Evolutionary conservation across 2,888 invertebrate species (phyloP).

Genomic region (Zelleria hepariella): DNA sequence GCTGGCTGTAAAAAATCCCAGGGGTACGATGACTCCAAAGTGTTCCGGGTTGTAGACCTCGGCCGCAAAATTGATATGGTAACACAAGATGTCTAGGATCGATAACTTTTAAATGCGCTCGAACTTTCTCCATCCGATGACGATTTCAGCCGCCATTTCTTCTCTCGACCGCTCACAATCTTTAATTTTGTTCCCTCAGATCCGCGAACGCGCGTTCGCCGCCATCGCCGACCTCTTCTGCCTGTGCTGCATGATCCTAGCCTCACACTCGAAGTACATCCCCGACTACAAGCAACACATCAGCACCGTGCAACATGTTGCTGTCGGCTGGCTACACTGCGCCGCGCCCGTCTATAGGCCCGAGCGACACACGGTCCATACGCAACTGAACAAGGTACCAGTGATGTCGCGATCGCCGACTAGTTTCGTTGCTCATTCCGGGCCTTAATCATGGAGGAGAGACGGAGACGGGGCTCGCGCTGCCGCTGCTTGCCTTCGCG

Average conservation of each 20-base stretch:
- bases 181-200: slow-evolving; percentile 26
- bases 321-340: slow-evolving; percentile 89
- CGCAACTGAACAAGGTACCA: slow-evolving; percentile 80
- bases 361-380: slow-evolving; percentile 79
- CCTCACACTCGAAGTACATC: slow-evolving; percentile 67
- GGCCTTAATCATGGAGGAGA: no score
- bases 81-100: no score
- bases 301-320: slow-evolving; percentile 35
- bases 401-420: no score
- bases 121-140: neutral
- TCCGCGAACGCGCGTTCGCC: slow-evolving; percentile 86
- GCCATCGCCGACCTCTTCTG: slow-evolving; percentile 89
- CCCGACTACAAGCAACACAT: slow-evolving; percentile 53
- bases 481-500: no score
- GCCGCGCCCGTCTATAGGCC: slow-evolving; percentile 83
- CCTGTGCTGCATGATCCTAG: slow-evolving; percentile 86
- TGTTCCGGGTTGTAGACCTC: no score
- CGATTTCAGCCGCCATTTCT: neutral
- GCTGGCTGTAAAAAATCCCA: no score
- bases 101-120: no score
- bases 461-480: no score
- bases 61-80: no score
- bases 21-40: no score
- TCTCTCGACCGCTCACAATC: neutral
- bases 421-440: no score